phyloP scores from a whole-genome alignment of 2,888 invertebrate species.

The Melanargia galathea region DNA sequence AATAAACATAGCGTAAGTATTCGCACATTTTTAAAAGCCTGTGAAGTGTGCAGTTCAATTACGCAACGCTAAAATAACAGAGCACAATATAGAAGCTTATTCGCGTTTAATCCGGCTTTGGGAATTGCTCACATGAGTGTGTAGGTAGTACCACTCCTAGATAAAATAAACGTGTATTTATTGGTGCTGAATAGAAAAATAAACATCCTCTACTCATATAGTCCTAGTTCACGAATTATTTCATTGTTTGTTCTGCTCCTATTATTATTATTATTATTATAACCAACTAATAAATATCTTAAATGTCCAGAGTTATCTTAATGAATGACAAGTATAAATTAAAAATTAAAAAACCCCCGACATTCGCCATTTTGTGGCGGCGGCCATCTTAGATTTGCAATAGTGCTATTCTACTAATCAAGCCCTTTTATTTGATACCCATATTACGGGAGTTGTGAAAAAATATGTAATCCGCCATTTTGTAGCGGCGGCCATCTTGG shows the following conservation, averaged over 20 bases:
- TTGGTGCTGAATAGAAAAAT: slow-evolving; percentile 13
- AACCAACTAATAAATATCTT: too few relatives aligned
- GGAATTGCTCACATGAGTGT: background rate
- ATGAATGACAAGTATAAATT: too few relatives aligned
- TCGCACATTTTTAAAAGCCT: background rate
- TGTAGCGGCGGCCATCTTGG: too few relatives aligned
- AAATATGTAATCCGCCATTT: too few relatives aligned
- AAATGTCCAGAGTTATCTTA: too few relatives aligned
- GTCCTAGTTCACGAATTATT: slow-evolving; percentile 8
- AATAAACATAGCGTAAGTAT: background rate
- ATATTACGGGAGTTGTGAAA: too few relatives aligned
- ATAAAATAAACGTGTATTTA: slow-evolving; percentile 17
- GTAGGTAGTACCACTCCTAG: background rate
- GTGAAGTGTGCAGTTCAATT: background rate
- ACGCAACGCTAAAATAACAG: slow-evolving; percentile 4
- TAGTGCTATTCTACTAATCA: too few relatives aligned
- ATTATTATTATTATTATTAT: background rate
- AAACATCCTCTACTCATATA: slow-evolving; percentile 1
- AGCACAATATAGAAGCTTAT: background rate
- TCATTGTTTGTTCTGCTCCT: slow-evolving; percentile 7
- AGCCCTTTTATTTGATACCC: too few relatives aligned
- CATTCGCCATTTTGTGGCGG: too few relatives aligned
- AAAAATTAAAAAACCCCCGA: too few relatives aligned
- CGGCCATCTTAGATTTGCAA: too few relatives aligned
- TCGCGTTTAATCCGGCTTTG: slow-evolving; percentile 13